Percentiles rank a stretch among this genome's conserved stretches.
Evolutionary conservation across 2,113 vertebrate genomes (phyloP).

Genomic region (Ictalurus furcatus): DNA sequence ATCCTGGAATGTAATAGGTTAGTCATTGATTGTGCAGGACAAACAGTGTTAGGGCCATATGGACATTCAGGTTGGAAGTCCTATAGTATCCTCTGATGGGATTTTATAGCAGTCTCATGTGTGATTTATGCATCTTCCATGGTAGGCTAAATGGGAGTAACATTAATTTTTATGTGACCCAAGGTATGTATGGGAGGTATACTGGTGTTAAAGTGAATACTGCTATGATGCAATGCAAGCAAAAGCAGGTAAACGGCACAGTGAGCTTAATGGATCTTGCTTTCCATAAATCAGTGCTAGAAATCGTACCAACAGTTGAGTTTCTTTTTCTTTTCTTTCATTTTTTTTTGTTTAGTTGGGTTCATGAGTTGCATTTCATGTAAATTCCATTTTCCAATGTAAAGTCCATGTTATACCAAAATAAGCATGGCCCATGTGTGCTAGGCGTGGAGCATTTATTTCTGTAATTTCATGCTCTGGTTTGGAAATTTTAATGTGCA

Average conservation of each 20-base stretch:
- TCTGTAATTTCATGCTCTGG: neutral
- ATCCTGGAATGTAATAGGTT: neutral
- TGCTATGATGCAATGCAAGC: neutral
- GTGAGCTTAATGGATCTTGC: neutral
- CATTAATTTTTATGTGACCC: neutral
- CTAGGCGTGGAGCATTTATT: neutral
- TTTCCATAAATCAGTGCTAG: neutral
- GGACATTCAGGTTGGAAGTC: neutral
- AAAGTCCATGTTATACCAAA: neutral
- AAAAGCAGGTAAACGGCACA: neutral
- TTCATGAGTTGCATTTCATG: neutral
- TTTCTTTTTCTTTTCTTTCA: neutral
- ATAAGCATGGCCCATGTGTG: neutral
- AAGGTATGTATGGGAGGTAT: neutral
- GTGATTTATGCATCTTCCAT: neutral
- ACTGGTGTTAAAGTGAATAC: neutral
- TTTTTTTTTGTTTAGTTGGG: neutral
- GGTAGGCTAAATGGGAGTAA: neutral
- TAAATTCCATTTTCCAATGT: neutral
- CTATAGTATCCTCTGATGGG: neutral
- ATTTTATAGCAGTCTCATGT: neutral
- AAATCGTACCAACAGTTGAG: neutral
- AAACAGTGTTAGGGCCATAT: neutral
- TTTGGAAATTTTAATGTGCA: neutral
- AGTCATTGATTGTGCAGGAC: neutral